Evolutionary conservation across 2,888 invertebrate species (phyloP), one percentile per base, ranked within the genome.

Genomic region (Isotomurus palustris): DNA sequence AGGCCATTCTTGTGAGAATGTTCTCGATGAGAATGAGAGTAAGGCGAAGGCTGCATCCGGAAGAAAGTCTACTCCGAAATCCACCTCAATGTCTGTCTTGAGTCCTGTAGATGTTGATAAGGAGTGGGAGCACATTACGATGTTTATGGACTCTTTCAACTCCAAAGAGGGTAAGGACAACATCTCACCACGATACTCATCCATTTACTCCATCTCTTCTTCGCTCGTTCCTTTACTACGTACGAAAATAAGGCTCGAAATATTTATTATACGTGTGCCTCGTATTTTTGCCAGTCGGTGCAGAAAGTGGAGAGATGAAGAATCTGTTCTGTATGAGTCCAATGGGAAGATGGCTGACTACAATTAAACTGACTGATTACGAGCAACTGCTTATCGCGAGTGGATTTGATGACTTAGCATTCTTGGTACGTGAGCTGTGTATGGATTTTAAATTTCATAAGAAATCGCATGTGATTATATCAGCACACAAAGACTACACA

Each of bases 51-150:
- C n/a, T 24, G 47, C 64, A 19, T 38, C 57, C 53, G 49, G 56
- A 51, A 53, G 47, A 43, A 63, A 55, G 75, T 80, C 67, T 77
- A 14, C 79, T 75, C 45, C 78, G 77, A 55, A 79, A 78, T 51
- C 70, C 75, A 78, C 66, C 59, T 77, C 79, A 25, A 76, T 80
- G 63, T 80, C 81, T 54, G 82, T 89, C 69, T 81, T 92, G 71
- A 91, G 90, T 74, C 91, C 91, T 2, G 91, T 91, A 76, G 91
- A 93, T 78, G 92, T 93, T 74, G 85, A 89, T 78, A 91, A 92
- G 77, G 94, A 95, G 78, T 94, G 95, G 91, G 91, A 91, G 24
- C 91, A 93, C 78, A 93, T 95, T 72, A 90, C 91, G 47, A 91
- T 93, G 77, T 94, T 94, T 72, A 90, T 95, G 86, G 91, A 91